Percentiles rank a stretch among this genome's conserved stretches.
Evolutionary conservation across 2,888 invertebrate species (phyloP).

Genomic region (Nyleta sp.): DNA sequence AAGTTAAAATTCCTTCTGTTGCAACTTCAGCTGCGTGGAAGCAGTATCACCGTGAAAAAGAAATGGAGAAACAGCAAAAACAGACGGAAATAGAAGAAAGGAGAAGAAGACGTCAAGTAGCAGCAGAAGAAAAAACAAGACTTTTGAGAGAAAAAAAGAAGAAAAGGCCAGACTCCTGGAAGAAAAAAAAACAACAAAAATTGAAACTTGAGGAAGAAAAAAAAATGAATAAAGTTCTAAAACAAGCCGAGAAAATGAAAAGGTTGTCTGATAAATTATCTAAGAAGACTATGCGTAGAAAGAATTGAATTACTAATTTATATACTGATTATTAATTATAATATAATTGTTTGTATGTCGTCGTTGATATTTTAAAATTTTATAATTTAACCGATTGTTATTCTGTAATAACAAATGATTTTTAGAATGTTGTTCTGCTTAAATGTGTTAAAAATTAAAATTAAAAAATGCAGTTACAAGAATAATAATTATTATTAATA

Average conservation of each 20-base stretch:
- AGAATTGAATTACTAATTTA: too few relatives aligned
- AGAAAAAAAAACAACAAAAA: neutral
- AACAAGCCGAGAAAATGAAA: neutral
- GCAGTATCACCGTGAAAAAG: slow-evolving; percentile 13
- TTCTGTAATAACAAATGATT: too few relatives aligned
- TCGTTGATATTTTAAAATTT: neutral
- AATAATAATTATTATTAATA: too few relatives aligned
- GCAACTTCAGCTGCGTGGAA: slow-evolving; percentile 21
- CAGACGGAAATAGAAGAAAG: slow-evolving; percentile 16
- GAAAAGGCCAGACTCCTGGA: neutral
- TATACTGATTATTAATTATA: too few relatives aligned
- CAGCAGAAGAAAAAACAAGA: slow-evolving; percentile 21
- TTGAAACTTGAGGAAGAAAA: neutral
- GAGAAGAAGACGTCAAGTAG: slow-evolving; percentile 10
- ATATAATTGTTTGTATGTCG: too few relatives aligned
- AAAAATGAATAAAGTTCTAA: neutral
- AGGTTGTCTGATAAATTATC: neutral
- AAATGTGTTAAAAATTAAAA: too few relatives aligned
- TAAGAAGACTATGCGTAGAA: neutral
- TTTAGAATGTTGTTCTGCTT: too few relatives aligned
- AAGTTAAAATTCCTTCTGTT: slow-evolving; percentile 19
- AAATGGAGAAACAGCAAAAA: slow-evolving; percentile 20
- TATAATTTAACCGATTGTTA: too few relatives aligned
- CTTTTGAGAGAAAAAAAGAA: slow-evolving; percentile 7
- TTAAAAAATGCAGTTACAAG: too few relatives aligned